Percentiles rank a stretch among this genome's conserved stretches.
Evolutionary conservation across 2,888 invertebrate species (phyloP).

Genomic region (Leistus spinibarbis): DNA sequence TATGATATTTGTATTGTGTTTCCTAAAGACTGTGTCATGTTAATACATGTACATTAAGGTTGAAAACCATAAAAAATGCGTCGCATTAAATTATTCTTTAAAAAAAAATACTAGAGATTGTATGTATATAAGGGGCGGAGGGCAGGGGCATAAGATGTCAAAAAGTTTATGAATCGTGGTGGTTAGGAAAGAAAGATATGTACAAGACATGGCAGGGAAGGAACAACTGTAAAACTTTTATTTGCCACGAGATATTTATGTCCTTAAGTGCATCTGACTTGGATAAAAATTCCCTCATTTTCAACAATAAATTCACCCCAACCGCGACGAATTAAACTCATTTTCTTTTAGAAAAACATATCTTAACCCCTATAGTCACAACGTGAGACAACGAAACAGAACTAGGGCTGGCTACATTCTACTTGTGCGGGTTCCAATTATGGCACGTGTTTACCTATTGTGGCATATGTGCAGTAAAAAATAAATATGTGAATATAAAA

Average conservation of each 20-base stretch:
- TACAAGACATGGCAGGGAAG: too few relatives aligned
- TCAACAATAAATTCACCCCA: conserved; percentile 18
- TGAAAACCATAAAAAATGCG: conserved; percentile 20
- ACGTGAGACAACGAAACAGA: too few relatives aligned
- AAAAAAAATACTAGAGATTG: conserved; percentile 16
- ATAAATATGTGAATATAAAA: too few relatives aligned
- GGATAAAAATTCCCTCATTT: conserved; percentile 22
- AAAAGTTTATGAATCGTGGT: conserved; percentile 16
- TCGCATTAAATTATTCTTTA: conserved; percentile 26
- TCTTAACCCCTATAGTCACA: too few relatives aligned
- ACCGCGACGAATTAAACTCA: background rate
- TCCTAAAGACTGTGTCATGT: conserved; percentile 2
- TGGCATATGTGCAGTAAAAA: too few relatives aligned
- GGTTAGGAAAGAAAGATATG: too few relatives aligned
- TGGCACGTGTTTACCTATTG: too few relatives aligned
- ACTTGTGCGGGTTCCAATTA: too few relatives aligned
- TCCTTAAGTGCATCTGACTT: conserved; percentile 26
- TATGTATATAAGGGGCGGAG: conserved; percentile 4
- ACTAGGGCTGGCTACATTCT: too few relatives aligned
- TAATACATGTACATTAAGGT: conserved; percentile 26
- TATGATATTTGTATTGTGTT: conserved; percentile 15
- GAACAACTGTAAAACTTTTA: conserved; percentile 23
- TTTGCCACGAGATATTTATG: conserved; percentile 25
- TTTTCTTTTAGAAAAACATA: background rate
- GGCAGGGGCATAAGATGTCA: conserved; percentile 17